Base-by-base conservation (phyloP, 2,888 invertebrate genomes). In the Phortica okadai region DNA sequence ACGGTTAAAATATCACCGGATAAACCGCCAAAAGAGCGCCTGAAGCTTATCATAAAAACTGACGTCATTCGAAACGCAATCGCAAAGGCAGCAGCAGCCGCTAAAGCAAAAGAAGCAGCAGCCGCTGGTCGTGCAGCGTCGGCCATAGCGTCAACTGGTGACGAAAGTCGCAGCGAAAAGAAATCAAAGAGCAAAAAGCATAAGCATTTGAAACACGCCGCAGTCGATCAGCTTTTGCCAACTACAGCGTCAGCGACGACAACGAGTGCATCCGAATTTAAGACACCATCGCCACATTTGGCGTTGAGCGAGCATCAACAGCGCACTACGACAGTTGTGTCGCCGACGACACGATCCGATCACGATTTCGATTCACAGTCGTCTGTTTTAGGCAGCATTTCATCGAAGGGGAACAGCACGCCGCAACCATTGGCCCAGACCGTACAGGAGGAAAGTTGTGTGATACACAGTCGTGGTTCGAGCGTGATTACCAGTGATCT, bases 311-410 rank as follows among this genome's bases (percentile, higher is more conserved):
- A 84, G 45, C 79, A 78, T 7, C 82, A 77, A 7, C 78, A 75
- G 21, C 79, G 74, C 21, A 76, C 16, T 7, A 88, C 88, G 1
- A 78, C 85, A 6, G 86, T 89, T 6, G 88, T 90, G 66, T 91
- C 91, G 56, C 91, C 91, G 0, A 93, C 93, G 70, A 93, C 93
- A 62, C 93, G 93, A 25, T 90, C 91, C 2, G 91, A 92, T 56
- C 89, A 89, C 75, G 91, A 91, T 77, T 91, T 92, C 42, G 91
- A 92, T 77, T 92, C 91, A 1, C 89, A 92, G 74, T 92, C 92
- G 0, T 92, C 92, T 58, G 90, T 92, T 74, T 81, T 92, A 73
- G 92, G 92, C 73, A 92, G 92, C 84, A 89, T 91, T 76, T 91
- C 91, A 1, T 92, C 92, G 11, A 92, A 92, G 79, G 91, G 90